Percentiles rank a stretch among this genome's conserved stretches.
Conservation (phyloP, 2,113 vertebrate species). For the Astatotilapia flaviijosephi region DNA sequence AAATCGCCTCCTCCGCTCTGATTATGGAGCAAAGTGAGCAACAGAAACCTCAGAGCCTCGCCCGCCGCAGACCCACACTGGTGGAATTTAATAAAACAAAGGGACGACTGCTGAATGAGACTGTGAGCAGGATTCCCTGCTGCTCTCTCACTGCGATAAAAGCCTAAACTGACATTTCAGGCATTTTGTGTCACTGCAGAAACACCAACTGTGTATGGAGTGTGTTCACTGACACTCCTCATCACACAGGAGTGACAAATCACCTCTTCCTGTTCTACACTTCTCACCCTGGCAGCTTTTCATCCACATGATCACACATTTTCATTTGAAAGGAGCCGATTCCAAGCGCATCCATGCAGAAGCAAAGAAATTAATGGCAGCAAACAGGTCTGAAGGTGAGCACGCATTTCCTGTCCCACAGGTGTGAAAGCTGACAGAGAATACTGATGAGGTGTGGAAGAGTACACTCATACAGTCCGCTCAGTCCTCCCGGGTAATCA, state of each 20-base stretch:
- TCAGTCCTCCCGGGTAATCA: neutral
- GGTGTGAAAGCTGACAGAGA: neutral
- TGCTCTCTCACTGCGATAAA: neutral
- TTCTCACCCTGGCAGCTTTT: neutral
- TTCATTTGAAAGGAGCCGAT: slow-evolving; percentile 43
- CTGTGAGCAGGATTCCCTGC: neutral
- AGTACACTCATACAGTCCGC: neutral
- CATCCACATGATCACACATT: neutral
- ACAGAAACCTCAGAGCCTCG: neutral
- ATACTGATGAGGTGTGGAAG: slow-evolving; percentile 4
- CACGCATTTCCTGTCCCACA: neutral
- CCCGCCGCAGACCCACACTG: neutral
- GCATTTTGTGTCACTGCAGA: neutral
- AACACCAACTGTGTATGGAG: neutral
- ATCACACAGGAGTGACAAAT: slow-evolving; percentile 16
- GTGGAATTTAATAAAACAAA: neutral
- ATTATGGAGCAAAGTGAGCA: neutral
- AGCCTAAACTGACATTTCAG: neutral
- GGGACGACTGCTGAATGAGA: neutral
- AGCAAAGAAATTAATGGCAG: neutral
- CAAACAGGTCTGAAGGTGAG: slow-evolving; percentile 1
- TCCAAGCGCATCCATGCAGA: neutral
- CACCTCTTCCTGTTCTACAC: slow-evolving; percentile 15
- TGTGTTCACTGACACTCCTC: slow-evolving; percentile 17
- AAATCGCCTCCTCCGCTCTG: neutral